Base-by-base conservation (phyloP, 2,888 invertebrate genomes). In the Pherbina coryleti region DNA sequence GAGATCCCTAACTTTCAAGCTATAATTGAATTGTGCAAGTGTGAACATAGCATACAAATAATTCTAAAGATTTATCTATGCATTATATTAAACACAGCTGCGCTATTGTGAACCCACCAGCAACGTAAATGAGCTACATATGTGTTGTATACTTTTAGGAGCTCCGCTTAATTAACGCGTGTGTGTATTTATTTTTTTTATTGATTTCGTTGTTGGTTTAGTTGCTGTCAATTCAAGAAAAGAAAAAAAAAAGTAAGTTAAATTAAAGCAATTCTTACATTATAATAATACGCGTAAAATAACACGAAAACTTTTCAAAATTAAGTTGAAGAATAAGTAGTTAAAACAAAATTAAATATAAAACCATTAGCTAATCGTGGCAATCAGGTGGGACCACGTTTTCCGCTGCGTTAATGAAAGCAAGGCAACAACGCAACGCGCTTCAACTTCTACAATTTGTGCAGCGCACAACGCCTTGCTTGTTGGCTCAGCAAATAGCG, bases 231-330 rank as follows among this genome's bases (percentile, higher is more conserved):
- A 67, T n/a, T 60, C 28, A 60, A 60, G 60, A 28, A 60, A 28
- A 28, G 57, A 67, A 34, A 66, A 34, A 19, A 37, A 28, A 66
- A 67, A 67, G 31, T 19, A 67, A 67, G 67, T 49, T 67, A 67
- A 70, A 70, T 53, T 53, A 3, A 25, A 9, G 31, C 69, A 49
- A 69, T 49, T 22, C 14, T 14, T 37, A 19, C 3, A 34, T 19
- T 9, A 19, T 37, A 44, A 37, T 14, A 72, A 57, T 37, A 17
- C 19, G n/a, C 19, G 34, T 5, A 66, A 34, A 37, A n/a, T 51
- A 28, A 25, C 19, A 22, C 17, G 14, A 22, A 69, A 69, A 22
- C 19, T 53, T 31, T 70, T 53, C 7, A 70, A 66, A 17, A 34
- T 66, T 28, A n/a, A 66, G n/a, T 11, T 64, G 1, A 66, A 14